Percentiles rank a stretch among this genome's conserved stretches.
These are phyloP conservation scores for Mimachlamys varia DNA, from an alignment of 2,888 invertebrate genomes.

Conservation along the genomic window DNA sequence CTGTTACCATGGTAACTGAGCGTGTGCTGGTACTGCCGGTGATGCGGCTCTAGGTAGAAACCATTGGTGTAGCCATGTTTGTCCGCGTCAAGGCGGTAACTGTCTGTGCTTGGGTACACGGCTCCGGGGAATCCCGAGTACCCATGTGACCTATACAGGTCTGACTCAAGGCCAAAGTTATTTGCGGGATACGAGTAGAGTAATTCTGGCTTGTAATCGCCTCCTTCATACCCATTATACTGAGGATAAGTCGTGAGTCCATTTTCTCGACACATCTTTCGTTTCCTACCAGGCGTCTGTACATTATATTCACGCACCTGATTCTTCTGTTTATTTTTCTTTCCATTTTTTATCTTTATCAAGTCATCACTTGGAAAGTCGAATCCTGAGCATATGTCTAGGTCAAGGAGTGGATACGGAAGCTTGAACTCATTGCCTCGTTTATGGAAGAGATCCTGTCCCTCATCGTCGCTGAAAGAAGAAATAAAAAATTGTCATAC, in stretches of 20 bases:
- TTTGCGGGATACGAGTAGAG: conserved; percentile 75
- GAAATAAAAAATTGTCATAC: neutral
- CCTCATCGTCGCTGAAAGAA: conserved; percentile 95
- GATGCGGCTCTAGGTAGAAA: conserved; percentile 75
- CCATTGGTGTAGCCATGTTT: conserved; percentile 77
- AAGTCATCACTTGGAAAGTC: conserved; percentile 78
- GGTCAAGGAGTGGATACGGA: conserved; percentile 91
- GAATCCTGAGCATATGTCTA: conserved; percentile 77
- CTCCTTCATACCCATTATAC: conserved; percentile 72
- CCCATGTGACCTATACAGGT: conserved; percentile 72
- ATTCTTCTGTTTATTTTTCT: conserved; percentile 95
- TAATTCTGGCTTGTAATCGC: conserved; percentile 76
- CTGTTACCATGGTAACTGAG: conserved; percentile 76
- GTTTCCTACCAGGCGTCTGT: conserved; percentile 87
- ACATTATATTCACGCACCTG: conserved; percentile 96
- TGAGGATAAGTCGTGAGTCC: conserved; percentile 71
- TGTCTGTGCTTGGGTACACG: conserved; percentile 69
- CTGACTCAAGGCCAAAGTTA: conserved; percentile 74
- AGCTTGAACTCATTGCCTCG: conserved; percentile 99
- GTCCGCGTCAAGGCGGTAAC: conserved; percentile 73
- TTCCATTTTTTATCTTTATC: conserved; percentile 83
- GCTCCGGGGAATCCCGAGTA: conserved; percentile 70
- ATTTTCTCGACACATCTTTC: conserved; percentile 69
- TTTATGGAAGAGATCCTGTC: conserved; percentile 97
- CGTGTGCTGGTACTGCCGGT: conserved; percentile 78